A percentile compares a stretch with the other conserved stretches of the same genome.
phyloP scores from a whole-genome alignment of 64 coral and sea anemone genomes.

The Dendronephthya gigantea region DNA sequence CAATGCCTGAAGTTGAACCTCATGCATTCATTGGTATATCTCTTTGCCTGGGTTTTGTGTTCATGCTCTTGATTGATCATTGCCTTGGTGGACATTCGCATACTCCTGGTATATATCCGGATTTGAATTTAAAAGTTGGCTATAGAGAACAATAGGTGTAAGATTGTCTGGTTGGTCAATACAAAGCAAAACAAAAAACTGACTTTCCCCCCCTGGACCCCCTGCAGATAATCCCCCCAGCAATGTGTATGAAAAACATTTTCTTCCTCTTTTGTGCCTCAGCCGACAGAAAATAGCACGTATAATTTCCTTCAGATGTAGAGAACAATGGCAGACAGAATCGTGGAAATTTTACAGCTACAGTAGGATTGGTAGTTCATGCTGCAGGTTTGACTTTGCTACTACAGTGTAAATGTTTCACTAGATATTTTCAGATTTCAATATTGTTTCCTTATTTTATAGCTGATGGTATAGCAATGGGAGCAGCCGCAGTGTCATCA shows the following conservation, averaged over 20 bases:
- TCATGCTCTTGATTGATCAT: conserved; percentile 86
- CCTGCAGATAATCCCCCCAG: no score
- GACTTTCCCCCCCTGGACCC: no score
- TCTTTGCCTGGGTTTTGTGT: conserved; percentile 80
- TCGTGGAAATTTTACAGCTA: conserved; percentile 71
- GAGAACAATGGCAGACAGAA: conserved; percentile 58
- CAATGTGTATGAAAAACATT: no score
- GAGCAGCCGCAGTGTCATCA: conserved; percentile 78
- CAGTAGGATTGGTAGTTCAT: conserved; percentile 89
- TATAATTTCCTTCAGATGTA: conserved; percentile 49
- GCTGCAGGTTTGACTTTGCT: conserved; percentile 44
- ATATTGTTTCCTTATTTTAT: conserved; percentile 9
- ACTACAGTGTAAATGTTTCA: not conserved
- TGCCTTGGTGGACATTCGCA: conserved; percentile 86
- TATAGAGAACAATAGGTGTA: no score
- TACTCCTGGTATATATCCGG: conserved; percentile 36
- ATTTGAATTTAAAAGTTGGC: no score
- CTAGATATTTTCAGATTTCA: not conserved
- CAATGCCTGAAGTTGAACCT: conserved; percentile 67
- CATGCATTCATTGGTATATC: conserved; percentile 89
- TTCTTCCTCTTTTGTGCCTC: no score
- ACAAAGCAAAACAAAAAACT: not conserved
- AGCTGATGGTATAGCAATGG: conserved; percentile 96
- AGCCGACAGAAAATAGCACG: not conserved
- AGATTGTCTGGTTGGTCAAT: not conserved